A percentile compares a stretch with the other conserved stretches of the same genome.
Evolutionary conservation across 2,797 vertebrate species (phyloP).

Genomic region (Microctenopoma steveboyesi): DNA sequence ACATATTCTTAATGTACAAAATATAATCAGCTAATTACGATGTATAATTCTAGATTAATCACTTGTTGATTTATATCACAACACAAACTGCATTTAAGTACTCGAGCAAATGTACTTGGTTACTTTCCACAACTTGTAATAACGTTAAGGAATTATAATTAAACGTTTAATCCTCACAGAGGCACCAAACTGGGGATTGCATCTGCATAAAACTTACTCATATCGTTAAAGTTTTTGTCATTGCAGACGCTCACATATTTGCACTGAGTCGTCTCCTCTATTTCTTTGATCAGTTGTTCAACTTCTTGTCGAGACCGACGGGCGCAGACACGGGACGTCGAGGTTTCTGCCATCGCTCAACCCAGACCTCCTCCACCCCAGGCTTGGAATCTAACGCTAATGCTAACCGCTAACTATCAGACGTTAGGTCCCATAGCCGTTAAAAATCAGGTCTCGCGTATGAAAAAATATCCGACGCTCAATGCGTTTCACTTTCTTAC

Average conservation of each 20-base stretch:
- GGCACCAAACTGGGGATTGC: too few relatives aligned
- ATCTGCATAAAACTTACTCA: not conserved
- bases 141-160: too few relatives aligned
- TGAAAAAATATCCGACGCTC: not conserved
- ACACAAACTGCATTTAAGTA: too few relatives aligned
- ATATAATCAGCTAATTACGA: too few relatives aligned
- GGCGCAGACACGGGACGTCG: not conserved
- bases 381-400: not conserved
- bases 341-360: not conserved
- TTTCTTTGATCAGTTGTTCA: not conserved
- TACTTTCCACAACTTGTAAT: too few relatives aligned
- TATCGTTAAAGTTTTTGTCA: not conserved
- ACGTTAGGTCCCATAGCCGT: not conserved
- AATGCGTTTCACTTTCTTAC: constrained; percentile 38
- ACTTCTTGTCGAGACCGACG: not conserved
- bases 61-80: too few relatives aligned
- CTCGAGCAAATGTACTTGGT: too few relatives aligned
- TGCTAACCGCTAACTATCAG: not conserved
- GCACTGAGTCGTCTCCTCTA: not conserved
- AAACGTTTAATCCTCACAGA: too few relatives aligned
- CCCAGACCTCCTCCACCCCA: not conserved
- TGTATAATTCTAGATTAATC: too few relatives aligned
- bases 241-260: not conserved
- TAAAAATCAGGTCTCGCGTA: not conserved
- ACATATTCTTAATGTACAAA: not conserved